Percentiles rank a stretch among this genome's conserved stretches.
phyloP scores from a whole-genome alignment of 2,797 vertebrate genomes.

The Psittacula derbiana region DNA sequence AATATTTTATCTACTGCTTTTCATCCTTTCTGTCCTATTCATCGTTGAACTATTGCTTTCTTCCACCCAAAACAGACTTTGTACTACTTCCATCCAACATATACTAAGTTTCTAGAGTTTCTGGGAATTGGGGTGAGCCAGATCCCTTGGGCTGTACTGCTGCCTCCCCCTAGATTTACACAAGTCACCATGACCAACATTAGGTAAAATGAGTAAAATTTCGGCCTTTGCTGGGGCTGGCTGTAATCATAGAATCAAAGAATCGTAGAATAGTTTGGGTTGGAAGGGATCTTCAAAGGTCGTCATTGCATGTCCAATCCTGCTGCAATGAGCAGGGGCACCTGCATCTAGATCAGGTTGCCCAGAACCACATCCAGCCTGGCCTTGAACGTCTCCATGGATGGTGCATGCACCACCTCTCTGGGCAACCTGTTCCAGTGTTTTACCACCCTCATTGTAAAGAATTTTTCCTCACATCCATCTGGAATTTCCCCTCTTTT shows the following conservation, averaged over 20 bases:
- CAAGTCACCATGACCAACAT: background rate
- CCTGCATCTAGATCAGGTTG: background rate
- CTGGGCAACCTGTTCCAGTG: background rate
- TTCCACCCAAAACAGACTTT: background rate
- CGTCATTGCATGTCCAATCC: background rate
- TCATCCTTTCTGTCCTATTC: background rate
- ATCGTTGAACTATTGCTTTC: background rate
- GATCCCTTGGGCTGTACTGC: background rate
- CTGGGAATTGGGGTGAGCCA: background rate
- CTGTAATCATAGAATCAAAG: background rate
- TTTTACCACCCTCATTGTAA: background rate
- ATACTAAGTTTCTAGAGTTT: background rate
- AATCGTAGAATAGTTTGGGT: background rate
- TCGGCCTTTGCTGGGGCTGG: background rate
- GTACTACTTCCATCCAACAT: background rate
- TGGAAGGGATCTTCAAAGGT: background rate
- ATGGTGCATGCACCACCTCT: background rate
- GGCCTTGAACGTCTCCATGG: background rate
- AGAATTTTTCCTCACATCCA: background rate
- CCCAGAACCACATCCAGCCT: background rate
- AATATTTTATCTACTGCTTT: background rate
- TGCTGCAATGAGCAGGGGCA: background rate
- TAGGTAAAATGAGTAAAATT: background rate
- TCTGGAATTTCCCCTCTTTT: background rate
- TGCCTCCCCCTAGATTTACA: background rate